Conservation (phyloP, 2,888 invertebrate species). For the Thecocarcelia acutangulata region DNA sequence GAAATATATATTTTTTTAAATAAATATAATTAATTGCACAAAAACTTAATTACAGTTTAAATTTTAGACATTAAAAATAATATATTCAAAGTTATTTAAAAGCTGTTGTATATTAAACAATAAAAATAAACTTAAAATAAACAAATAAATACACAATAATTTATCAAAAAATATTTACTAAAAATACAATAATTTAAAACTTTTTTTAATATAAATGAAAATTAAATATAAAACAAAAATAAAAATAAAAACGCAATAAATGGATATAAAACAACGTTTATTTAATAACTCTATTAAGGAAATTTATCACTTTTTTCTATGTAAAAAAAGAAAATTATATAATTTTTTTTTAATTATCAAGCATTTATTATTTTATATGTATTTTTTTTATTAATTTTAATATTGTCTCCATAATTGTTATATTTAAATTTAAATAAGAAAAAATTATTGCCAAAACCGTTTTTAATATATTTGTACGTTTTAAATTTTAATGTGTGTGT, state of each 20-base stretch:
- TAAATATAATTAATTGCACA: conserved; percentile 80
- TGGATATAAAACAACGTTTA: conserved; percentile 3
- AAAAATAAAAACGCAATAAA: conserved; percentile 10
- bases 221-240: conserved; percentile 32
- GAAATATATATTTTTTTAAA: conserved; percentile 2
- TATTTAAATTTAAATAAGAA: conserved; percentile 41
- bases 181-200: conserved; percentile 47
- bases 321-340: conserved; percentile 13
- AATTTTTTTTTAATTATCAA: neutral
- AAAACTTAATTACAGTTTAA: conserved; percentile 67
- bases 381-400: conserved; percentile 4
- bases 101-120: conserved; percentile 27
- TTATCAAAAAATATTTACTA: conserved; percentile 71
- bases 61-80: conserved; percentile 44
- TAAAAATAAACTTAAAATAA: conserved; percentile 63
- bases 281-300: conserved; percentile 14
- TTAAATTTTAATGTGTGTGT: conserved; percentile 58
- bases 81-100: conserved; percentile 26
- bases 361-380: conserved; percentile 73
- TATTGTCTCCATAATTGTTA: conserved; percentile 2
- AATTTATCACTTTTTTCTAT: neutral
- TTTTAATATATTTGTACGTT: conserved; percentile 59
- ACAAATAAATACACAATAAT: conserved; percentile 73
- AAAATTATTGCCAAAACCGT: conserved; percentile 57
- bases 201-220: conserved; percentile 32